Evolutionary conservation across 2,888 invertebrate genomes (phyloP).

Genomic region (Platycheirus rosarum): DNA sequence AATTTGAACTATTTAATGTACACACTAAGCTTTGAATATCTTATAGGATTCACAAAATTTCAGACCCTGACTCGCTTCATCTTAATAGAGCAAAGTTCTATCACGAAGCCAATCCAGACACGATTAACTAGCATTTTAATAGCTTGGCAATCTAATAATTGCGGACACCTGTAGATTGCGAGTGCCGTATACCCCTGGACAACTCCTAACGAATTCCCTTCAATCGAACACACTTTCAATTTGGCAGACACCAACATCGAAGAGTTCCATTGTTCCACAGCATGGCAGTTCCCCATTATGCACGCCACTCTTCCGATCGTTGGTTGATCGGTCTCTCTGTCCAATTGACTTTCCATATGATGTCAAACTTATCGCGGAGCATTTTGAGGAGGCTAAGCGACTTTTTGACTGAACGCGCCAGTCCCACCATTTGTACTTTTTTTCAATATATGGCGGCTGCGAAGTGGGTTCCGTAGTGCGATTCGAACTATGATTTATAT

Average conservation of each 20-base stretch:
- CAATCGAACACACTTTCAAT: constrained; percentile 67
- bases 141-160: constrained; percentile 36
- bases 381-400: constrained; percentile 64
- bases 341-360: constrained; percentile 69
- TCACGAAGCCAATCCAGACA: constrained; percentile 68
- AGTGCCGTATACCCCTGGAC: constrained; percentile 22
- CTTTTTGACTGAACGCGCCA: constrained; percentile 63
- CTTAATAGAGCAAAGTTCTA: constrained; percentile 47
- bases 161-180: constrained; percentile 70
- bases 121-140: constrained; percentile 51
- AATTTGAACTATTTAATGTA: no score
- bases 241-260: constrained; percentile 46
- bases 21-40: no score
- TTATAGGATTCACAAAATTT: no score
- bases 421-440: constrained; percentile 37
- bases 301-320: constrained; percentile 3
- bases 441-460: neutral
- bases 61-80: no score
- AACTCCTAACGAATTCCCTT: constrained; percentile 38
- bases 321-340: constrained; percentile 42
- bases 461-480: constrained; percentile 30
- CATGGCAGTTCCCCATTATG: constrained; percentile 2
- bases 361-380: constrained; percentile 70
- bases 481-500: constrained; percentile 69
- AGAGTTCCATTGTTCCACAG: constrained; percentile 45